Percentiles rank a stretch among this genome's conserved stretches.
phyloP scores from a whole-genome alignment of 2,888 invertebrate species.

The Leucophora obtusa region DNA sequence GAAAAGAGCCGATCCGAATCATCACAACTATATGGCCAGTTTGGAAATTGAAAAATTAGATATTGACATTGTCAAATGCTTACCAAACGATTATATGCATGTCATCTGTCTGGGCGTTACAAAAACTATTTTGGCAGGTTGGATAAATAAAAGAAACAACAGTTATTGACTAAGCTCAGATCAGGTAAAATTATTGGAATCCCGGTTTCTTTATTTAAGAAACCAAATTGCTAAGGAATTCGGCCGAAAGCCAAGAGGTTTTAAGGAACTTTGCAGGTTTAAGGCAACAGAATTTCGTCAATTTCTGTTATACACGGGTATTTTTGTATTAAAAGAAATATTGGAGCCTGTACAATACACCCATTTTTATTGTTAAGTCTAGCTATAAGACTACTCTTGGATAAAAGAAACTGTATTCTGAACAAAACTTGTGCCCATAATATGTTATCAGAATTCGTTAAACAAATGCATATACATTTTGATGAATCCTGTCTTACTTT shows the following conservation, averaged over 20 bases:
- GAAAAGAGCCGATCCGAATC: conserved; percentile 12
- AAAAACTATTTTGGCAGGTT: neutral
- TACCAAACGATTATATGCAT: no score
- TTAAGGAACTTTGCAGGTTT: no score
- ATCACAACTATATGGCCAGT: neutral
- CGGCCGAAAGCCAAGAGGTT: neutral
- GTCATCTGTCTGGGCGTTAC: no score
- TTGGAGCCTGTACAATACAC: neutral
- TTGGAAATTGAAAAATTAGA: neutral
- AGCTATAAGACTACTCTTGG: neutral
- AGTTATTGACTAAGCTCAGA: no score
- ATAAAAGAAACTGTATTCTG: no score
- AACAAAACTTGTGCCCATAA: conserved; percentile 11
- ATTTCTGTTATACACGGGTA: no score
- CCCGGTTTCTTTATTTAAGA: neutral
- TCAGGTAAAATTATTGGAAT: conserved; percentile 8
- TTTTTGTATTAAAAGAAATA: no score
- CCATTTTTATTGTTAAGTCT: conserved; percentile 3
- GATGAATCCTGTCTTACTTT: conserved; percentile 7
- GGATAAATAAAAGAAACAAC: neutral
- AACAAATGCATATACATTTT: neutral
- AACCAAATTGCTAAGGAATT: neutral
- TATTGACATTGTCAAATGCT: neutral
- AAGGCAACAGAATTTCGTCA: no score
- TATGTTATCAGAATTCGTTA: conserved; percentile 1